These are phyloP conservation scores for Lithobates sylvaticus DNA, from an alignment of 2,797 vertebrate genomes.

Conservation along the genomic window DNA sequence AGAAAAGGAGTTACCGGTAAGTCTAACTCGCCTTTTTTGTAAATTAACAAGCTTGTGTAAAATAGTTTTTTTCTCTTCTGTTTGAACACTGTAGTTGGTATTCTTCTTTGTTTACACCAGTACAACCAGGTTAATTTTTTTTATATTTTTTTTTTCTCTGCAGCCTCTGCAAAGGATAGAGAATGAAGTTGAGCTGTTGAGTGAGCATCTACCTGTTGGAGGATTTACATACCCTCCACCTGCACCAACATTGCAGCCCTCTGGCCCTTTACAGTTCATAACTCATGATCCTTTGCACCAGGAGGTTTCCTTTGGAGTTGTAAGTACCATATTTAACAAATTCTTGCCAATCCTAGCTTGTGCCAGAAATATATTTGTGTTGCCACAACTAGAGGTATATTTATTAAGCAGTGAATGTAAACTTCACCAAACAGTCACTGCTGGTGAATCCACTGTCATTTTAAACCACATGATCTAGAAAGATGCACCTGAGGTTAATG, in stretches of 20 bases:
- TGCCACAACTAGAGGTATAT: too few species aligned
- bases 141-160: background rate
- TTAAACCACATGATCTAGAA: too few species aligned
- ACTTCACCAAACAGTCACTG: too few species aligned
- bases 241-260: conserved; percentile 86
- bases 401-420: too few species aligned
- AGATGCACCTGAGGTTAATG: too few species aligned
- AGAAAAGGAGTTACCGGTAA: too few species aligned
- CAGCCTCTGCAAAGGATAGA: conserved; percentile 97
- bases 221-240: conserved; percentile 90
- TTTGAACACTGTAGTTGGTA: background rate
- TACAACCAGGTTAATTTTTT: background rate
- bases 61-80: background rate
- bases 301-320: conserved; percentile 92
- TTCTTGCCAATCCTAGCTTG: too few species aligned
- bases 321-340: conserved; percentile 72
- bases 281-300: conserved; percentile 93
- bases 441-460: too few species aligned
- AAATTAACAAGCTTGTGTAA: background rate
- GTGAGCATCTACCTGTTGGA: conserved; percentile 92
- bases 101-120: background rate
- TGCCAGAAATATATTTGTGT: too few species aligned
- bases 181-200: conserved; percentile 94
- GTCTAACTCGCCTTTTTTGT: too few species aligned
- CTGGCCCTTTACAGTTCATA: conserved; percentile 92